Evolutionary conservation across 2,888 invertebrate species (phyloP).

Genomic region (Thecocarcelia acutangulata): DNA sequence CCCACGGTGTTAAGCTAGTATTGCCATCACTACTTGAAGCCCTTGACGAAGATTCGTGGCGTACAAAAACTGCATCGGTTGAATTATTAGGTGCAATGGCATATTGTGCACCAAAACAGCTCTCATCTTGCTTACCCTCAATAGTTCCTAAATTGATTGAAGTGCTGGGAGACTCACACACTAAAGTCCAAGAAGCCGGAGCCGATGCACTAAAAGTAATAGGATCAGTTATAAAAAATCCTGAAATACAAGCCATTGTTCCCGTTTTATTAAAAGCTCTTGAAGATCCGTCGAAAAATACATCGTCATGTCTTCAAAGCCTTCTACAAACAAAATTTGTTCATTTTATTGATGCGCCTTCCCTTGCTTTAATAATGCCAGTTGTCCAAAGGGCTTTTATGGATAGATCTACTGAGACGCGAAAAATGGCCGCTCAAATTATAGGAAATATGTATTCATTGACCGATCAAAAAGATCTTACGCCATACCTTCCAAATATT

Average conservation of each 20-base stretch:
- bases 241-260: constrained; percentile 97
- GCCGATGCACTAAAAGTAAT: constrained; percentile 97
- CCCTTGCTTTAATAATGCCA: constrained; percentile 99
- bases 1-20: constrained; percentile 98
- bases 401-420: constrained; percentile 97
- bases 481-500: constrained; percentile 97
- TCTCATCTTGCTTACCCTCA: constrained; percentile 97
- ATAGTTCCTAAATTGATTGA: constrained; percentile 99
- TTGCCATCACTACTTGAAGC: constrained; percentile 96
- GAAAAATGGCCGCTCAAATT: constrained; percentile 99
- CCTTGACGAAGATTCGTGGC: constrained; percentile 98
- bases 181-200: constrained; percentile 97
- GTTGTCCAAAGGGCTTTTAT: constrained; percentile 98
- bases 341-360: constrained; percentile 99
- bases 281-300: constrained; percentile 97
- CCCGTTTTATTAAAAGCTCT: constrained; percentile 93
- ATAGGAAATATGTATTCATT: constrained; percentile 99
- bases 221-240: constrained; percentile 98
- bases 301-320: constrained; percentile 95
- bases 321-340: constrained; percentile 98
- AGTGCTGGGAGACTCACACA: constrained; percentile 97
- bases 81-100: constrained; percentile 99
- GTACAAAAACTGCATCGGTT: constrained; percentile 98
- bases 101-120: constrained; percentile 98
- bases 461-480: constrained; percentile 98